Evolutionary conservation across 1,140 invertebrate genomes (phyloP).

Genomic region (Dryas iulia): DNA sequence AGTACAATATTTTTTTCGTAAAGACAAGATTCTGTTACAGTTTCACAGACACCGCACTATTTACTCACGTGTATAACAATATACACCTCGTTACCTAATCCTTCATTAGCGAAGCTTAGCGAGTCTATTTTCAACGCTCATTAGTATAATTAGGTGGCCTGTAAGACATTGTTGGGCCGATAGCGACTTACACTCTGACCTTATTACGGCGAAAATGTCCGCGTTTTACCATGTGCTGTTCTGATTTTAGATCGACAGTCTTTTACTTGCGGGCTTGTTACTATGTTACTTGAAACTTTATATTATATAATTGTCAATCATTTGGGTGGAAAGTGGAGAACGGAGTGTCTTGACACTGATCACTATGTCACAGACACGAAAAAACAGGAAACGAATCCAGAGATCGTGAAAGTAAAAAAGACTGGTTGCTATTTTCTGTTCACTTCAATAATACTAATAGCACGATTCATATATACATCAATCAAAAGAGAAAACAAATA

Average conservation of each 20-base stretch:
- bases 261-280: not conserved
- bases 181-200: conserved; percentile 23
- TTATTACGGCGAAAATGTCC: conserved; percentile 22
- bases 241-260: conserved; percentile 10
- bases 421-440: too few relatives aligned
- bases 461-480: too few relatives aligned
- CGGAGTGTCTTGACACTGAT: too few relatives aligned
- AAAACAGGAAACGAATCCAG: too few relatives aligned
- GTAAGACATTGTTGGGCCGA: conserved; percentile 25
- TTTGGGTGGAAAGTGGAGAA: too few relatives aligned
- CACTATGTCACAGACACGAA: too few relatives aligned
- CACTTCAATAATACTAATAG: too few relatives aligned
- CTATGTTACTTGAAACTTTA: not conserved
- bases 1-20: not conserved
- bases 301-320: too few relatives aligned
- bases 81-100: conserved; percentile 17
- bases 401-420: too few relatives aligned
- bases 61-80: not conserved
- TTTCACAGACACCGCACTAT: not conserved
- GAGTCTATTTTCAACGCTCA: conserved; percentile 25
- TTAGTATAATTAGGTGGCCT: conserved; percentile 31
- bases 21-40: not conserved
- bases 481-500: not conserved
- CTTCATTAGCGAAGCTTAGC: conserved; percentile 23
- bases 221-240: not conserved